A percentile compares a stretch with the other conserved stretches of the same genome.
These are phyloP conservation scores for Danio rerio DNA, from an alignment of 2,113 vertebrate species.

Conservation along the genomic window DNA sequence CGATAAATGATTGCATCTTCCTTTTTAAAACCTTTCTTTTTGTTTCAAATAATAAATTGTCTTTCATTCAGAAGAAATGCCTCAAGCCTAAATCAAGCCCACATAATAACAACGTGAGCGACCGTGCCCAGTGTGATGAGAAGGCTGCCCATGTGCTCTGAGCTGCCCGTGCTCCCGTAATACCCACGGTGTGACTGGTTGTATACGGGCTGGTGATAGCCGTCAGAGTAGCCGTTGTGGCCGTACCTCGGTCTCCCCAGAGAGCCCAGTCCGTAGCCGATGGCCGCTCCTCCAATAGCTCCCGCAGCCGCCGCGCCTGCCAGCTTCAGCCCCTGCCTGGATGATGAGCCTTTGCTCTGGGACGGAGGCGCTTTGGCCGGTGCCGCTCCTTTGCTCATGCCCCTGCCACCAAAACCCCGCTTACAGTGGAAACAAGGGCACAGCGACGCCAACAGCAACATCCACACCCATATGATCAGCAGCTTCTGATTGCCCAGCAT, in stretches of 20 bases:
- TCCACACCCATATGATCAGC: constrained; percentile 57
- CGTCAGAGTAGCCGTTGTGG: constrained; percentile 53
- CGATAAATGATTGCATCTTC: neutral
- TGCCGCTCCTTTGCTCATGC: constrained; percentile 57
- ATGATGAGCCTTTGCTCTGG: constrained; percentile 65
- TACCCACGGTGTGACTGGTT: constrained; percentile 67
- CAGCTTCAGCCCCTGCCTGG: constrained; percentile 67
- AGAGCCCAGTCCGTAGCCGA: constrained; percentile 74
- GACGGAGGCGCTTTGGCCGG: constrained; percentile 56
- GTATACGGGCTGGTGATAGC: constrained; percentile 50
- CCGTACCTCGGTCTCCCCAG: constrained; percentile 67
- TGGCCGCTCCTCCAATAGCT: constrained; percentile 72
- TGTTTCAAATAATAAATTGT: neutral
- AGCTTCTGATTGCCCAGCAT: constrained; percentile 50
- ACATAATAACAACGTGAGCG: constrained; percentile 65
- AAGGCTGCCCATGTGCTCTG: constrained; percentile 64
- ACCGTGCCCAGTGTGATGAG: constrained; percentile 68
- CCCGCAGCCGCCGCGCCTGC: constrained; percentile 78
- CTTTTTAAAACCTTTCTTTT: neutral
- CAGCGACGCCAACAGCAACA: constrained; percentile 66
- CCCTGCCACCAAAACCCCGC: constrained; percentile 40
- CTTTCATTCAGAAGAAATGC: neutral
- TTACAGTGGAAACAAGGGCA: constrained; percentile 64
- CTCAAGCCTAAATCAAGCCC: constrained; percentile 56
- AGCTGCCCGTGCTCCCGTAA: constrained; percentile 64